Conservation (phyloP, 2,113 vertebrate species). For the Gobius niger region DNA sequence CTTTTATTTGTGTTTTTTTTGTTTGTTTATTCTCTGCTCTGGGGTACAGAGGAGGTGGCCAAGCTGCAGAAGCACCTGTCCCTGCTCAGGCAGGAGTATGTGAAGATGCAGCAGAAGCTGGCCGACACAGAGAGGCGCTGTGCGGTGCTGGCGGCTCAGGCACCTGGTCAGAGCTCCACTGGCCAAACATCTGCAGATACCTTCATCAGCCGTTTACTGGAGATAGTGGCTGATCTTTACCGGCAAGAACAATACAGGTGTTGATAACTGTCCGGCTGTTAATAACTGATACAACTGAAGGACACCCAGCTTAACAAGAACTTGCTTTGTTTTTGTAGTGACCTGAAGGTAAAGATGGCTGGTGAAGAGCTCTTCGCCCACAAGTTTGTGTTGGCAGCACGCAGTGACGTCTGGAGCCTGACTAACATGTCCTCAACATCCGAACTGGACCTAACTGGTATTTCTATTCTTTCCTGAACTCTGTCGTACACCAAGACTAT, state of each 20-base stretch:
- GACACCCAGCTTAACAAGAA: no score
- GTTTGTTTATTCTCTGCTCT: conserved; percentile 7
- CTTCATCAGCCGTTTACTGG: conserved; percentile 90
- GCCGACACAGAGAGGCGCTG: conserved; percentile 93
- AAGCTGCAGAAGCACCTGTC: conserved; percentile 98
- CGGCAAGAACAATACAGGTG: conserved; percentile 96
- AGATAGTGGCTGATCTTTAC: conserved; percentile 90
- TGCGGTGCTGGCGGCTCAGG: conserved; percentile 84
- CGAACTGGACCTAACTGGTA: conserved; percentile 94
- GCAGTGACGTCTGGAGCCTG: conserved; percentile 92
- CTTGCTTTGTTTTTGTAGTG: conserved; percentile 72
- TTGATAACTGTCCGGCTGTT: no score
- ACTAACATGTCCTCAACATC: conserved; percentile 83
- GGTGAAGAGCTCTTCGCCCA: conserved; percentile 82
- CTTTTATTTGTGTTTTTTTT: conserved; percentile 1
- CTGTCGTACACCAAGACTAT: no score
- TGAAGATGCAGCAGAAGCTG: conserved; percentile 96
- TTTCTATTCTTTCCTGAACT: conserved; percentile 41
- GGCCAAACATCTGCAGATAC: conserved; percentile 76
- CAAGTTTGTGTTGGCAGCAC: conserved; percentile 96
- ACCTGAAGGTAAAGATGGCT: conserved; percentile 91
- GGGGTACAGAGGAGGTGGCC: conserved; percentile 92
- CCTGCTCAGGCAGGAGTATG: conserved; percentile 97
- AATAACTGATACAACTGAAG: no score
- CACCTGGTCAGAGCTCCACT: conserved; percentile 75